These are phyloP conservation scores for Oreochromis grahami DNA, from an alignment of 2,797 vertebrate species.

Conservation along the genomic window DNA sequence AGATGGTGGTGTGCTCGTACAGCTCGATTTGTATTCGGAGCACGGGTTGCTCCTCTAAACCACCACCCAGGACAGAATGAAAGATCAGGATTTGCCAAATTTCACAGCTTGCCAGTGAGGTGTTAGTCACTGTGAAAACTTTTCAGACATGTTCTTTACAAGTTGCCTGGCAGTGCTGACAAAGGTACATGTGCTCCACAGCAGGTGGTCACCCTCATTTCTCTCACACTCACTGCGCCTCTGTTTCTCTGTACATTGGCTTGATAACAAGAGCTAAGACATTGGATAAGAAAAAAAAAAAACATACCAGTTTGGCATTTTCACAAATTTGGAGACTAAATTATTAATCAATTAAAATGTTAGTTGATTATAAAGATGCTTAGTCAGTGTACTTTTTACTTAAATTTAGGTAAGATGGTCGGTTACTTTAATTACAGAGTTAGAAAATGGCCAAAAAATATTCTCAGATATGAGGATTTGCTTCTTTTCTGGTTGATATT, in stretches of 20 bases:
- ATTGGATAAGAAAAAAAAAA: neutral
- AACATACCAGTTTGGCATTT: neutral
- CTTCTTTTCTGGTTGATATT: neutral
- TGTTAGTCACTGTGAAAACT: slow-evolving; percentile 13
- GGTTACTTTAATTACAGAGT: neutral
- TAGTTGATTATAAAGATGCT: neutral
- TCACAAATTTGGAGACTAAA: neutral
- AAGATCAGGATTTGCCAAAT: neutral
- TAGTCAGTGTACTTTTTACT: neutral
- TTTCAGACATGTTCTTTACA: slow-evolving; percentile 18
- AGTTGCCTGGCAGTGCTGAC: slow-evolving; percentile 17
- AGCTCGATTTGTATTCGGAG: neutral
- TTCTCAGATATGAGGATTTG: neutral
- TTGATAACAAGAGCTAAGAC: neutral
- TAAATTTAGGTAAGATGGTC: neutral
- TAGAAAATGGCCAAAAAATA: neutral
- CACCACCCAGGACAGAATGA: neutral
- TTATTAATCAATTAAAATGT: neutral
- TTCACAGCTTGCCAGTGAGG: slow-evolving; percentile 8
- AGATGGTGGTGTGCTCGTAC: neutral
- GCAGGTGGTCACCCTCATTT: neutral
- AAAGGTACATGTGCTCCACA: slow-evolving; percentile 41
- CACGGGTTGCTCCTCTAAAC: neutral
- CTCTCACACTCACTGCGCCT: neutral
- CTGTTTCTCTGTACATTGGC: neutral